A percentile compares a stretch with the other conserved stretches of the same genome.
Conservation (phyloP, 2,888 invertebrate genomes). For the Agriopis aurantiaria region DNA sequence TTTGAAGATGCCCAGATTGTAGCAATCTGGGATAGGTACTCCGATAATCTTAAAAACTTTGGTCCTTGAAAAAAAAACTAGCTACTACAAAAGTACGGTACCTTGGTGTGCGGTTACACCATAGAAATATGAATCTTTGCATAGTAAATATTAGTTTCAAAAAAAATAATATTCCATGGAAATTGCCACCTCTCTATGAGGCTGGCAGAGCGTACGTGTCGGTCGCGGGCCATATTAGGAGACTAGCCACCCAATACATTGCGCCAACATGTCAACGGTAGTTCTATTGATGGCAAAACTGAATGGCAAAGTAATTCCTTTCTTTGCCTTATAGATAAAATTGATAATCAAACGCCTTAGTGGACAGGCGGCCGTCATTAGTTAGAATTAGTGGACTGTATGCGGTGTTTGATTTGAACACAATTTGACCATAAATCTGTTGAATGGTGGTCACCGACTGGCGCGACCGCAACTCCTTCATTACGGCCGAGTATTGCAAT, state of each 20-base stretch:
- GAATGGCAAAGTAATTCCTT: conserved; percentile 40
- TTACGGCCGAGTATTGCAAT: conserved; percentile 56
- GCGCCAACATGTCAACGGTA: conserved; percentile 27
- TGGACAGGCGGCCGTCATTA: conserved; percentile 53
- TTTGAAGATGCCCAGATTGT: no score
- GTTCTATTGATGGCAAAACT: conserved; percentile 39
- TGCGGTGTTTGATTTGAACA: conserved; percentile 46
- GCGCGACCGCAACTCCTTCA: conserved; percentile 54
- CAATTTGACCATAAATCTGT: conserved; percentile 61
- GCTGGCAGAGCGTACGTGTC: conserved; percentile 13
- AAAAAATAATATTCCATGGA: conserved; percentile 17
- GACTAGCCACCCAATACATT: conserved; percentile 25
- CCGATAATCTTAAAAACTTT: not conserved
- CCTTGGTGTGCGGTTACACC: not conserved
- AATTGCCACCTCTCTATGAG: conserved; percentile 8
- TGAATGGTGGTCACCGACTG: conserved; percentile 57
- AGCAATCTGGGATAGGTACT: no score
- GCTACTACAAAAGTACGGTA: not conserved
- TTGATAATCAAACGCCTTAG: conserved; percentile 49
- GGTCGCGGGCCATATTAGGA: conserved; percentile 23
- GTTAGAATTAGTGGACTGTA: conserved; percentile 56
- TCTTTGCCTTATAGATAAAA: conserved; percentile 36
- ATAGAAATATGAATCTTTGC: not conserved
- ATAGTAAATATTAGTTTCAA: conserved; percentile 7
- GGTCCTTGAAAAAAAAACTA: no score